These are phyloP conservation scores for Drosophila nr. medialis DNA, from an alignment of 2,888 invertebrate species.

Conservation along the genomic window DNA sequence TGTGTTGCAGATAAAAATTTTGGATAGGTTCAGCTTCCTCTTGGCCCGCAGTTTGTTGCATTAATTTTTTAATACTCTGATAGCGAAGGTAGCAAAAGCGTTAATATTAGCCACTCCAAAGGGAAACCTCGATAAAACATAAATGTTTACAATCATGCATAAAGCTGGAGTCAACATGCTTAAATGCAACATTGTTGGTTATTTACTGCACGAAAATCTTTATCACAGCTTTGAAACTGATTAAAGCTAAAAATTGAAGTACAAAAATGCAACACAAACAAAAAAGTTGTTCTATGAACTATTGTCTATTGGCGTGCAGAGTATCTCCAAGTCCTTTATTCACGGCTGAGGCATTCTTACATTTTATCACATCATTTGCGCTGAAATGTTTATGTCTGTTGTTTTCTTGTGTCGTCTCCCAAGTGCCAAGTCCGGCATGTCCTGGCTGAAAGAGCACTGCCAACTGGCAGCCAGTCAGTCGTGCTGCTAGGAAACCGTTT, in stretches of 20 bases:
- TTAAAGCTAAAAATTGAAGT: not conserved
- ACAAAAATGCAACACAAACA: not conserved
- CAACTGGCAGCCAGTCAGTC: constrained; percentile 59
- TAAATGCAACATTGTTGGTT: not conserved
- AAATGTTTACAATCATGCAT: not conserved
- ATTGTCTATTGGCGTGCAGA: not conserved
- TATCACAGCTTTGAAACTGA: not conserved
- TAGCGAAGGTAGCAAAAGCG: not conserved
- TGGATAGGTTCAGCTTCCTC: constrained; percentile 1
- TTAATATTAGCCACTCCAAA: not conserved
- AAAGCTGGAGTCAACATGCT: not conserved
- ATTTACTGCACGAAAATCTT: not conserved
- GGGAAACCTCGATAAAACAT: not conserved
- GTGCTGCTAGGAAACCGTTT: constrained; percentile 68
- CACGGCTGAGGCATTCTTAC: constrained; percentile 26
- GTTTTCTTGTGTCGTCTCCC: constrained; percentile 33
- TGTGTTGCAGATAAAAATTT: constrained; percentile 25
- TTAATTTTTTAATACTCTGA: not conserved
- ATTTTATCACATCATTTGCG: constrained; percentile 77
- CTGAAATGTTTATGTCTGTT: constrained; percentile 71
- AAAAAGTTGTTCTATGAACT: not conserved
- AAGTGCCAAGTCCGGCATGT: constrained; percentile 30
- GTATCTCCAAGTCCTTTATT: not conserved
- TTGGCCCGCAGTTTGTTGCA: not conserved
- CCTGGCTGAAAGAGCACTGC: constrained; percentile 43